A percentile compares a stretch with the other conserved stretches of the same genome.
Conservation (phyloP, 2,888 invertebrate genomes). For the Pseudoips prasinana region DNA sequence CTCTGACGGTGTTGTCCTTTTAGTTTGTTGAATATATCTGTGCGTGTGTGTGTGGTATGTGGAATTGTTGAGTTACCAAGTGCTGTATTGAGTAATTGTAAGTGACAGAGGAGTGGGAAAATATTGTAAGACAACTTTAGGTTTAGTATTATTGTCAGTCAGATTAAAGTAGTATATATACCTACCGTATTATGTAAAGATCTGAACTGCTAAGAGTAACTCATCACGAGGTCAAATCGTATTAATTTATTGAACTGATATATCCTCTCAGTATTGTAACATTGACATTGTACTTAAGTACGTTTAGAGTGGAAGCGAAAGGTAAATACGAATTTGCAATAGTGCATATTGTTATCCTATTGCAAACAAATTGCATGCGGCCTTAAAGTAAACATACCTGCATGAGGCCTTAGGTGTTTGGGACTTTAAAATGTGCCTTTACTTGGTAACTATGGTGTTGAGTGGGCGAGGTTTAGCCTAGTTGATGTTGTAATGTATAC, state of each 20-base stretch:
- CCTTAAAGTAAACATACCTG: slow-evolving; percentile 8
- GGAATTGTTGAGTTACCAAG: slow-evolving; percentile 58
- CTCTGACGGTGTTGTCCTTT: slow-evolving; percentile 48
- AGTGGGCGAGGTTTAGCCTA: slow-evolving; percentile 13
- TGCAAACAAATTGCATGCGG: slow-evolving; percentile 1
- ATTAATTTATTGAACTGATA: too few relatives aligned
- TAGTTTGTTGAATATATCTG: slow-evolving; percentile 25
- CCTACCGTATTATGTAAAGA: too few relatives aligned
- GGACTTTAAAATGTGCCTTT: slow-evolving; percentile 28
- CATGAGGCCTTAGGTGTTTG: slow-evolving; percentile 2
- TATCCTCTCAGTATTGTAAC: slow-evolving; percentile 7
- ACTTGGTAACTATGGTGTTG: slow-evolving; percentile 18
- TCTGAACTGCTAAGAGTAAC: too few relatives aligned
- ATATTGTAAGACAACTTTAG: too few relatives aligned
- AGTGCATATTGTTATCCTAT: too few relatives aligned
- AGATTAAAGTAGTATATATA: too few relatives aligned
- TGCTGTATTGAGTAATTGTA: slow-evolving; percentile 33
- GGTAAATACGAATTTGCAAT: too few relatives aligned
- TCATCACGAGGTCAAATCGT: too few relatives aligned
- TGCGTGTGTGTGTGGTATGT: slow-evolving; percentile 17
- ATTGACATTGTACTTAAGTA: background rate
- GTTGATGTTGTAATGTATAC: slow-evolving; percentile 23
- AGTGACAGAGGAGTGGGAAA: slow-evolving; percentile 2
- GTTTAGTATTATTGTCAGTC: too few relatives aligned
- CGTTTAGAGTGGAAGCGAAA: too few relatives aligned